A percentile compares a stretch with the other conserved stretches of the same genome.
phyloP scores from a whole-genome alignment of 1,140 invertebrate genomes.

The Oncopodura yosiiana region DNA sequence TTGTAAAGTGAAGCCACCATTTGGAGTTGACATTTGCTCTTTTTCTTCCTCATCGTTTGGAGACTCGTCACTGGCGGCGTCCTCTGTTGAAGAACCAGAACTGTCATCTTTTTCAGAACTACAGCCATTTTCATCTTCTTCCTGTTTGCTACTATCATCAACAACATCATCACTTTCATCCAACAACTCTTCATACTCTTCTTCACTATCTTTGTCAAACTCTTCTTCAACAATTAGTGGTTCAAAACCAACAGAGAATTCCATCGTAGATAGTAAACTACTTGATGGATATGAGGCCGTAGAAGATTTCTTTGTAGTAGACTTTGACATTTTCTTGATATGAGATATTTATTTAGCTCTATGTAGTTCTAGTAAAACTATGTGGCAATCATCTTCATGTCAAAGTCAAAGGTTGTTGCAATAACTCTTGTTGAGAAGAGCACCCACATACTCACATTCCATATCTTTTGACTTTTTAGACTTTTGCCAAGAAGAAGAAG shows the following conservation, averaged over 20 bases:
- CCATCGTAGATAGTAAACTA: not conserved
- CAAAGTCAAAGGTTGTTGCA: not conserved
- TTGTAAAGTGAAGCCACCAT: no score
- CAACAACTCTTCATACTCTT: constrained; percentile 5
- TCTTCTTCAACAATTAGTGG: constrained; percentile 25
- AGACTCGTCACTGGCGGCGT: no score
- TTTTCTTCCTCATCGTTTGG: no score
- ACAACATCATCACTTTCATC: not conserved
- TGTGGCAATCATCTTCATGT: not conserved
- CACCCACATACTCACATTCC: not conserved
- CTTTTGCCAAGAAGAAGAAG: no score
- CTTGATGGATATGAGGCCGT: not conserved
- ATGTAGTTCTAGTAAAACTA: not conserved
- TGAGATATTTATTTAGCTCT: not conserved
- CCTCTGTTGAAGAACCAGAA: no score
- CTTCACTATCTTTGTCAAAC: constrained; percentile 3
- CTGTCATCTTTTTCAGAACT: no score
- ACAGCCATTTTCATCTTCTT: constrained; percentile 16
- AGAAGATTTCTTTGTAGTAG: not conserved
- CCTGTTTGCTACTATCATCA: no score
- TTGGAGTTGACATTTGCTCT: no score
- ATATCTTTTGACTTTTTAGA: no score
- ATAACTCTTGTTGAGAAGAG: not conserved
- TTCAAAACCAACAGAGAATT: constrained; percentile 18
- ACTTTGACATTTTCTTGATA: not conserved